Evolutionary conservation across 2,113 vertebrate genomes (phyloP).

Genomic region (Syngnathus floridae): DNA sequence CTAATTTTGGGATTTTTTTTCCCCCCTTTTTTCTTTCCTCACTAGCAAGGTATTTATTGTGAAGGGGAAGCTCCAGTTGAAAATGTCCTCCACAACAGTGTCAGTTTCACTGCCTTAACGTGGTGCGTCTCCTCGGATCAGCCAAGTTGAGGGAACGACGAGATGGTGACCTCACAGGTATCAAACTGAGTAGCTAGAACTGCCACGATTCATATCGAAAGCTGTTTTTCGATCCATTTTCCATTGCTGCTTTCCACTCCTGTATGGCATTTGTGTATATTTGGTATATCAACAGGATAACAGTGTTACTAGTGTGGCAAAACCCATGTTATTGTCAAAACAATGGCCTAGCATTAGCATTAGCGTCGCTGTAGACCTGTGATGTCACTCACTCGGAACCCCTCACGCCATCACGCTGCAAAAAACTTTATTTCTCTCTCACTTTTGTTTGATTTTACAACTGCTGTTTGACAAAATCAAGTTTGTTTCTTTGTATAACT

Average conservation of each 20-base stretch:
- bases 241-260: background rate
- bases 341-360: background rate
- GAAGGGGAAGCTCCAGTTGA: slow-evolving; percentile 20
- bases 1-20: background rate
- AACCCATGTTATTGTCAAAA: background rate
- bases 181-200: background rate
- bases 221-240: too few species aligned
- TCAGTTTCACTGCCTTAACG: slow-evolving; percentile 42
- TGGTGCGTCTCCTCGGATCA: background rate
- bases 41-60: slow-evolving; percentile 33
- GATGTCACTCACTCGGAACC: slow-evolving; percentile 20
- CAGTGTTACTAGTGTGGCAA: too few species aligned
- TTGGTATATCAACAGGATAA: too few species aligned
- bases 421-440: background rate
- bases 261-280: too few species aligned
- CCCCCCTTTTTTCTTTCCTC: slow-evolving; percentile 22
- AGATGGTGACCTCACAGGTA: slow-evolving; percentile 39
- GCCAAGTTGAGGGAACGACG: background rate
- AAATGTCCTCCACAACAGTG: background rate
- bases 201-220: background rate
- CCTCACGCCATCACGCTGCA: background rate
- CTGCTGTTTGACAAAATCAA: slow-evolving; percentile 6
- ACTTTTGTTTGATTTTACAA: slow-evolving; percentile 2
- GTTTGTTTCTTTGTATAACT: slow-evolving; percentile 4
- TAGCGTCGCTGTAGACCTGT: background rate